phyloP scores from a whole-genome alignment of 1,140 invertebrate genomes.

The Diorhabda carinulata region DNA sequence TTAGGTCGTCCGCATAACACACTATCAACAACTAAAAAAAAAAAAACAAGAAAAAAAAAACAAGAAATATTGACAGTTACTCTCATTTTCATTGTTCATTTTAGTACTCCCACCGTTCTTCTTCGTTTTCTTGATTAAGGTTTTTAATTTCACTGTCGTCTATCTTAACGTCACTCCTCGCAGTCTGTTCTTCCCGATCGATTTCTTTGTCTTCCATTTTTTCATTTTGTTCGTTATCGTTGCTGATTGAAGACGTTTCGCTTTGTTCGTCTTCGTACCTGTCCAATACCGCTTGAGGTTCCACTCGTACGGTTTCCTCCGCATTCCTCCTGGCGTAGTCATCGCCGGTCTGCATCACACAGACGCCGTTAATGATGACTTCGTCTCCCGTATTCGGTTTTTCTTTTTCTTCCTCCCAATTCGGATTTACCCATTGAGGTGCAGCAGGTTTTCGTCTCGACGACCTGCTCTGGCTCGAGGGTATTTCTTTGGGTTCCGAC shows the following conservation, averaged over 20 bases:
- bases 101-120: conserved; percentile 49
- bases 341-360: conserved; percentile 80
- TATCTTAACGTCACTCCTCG: conserved; percentile 21
- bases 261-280: conserved; percentile 57
- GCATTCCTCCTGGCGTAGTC: conserved; percentile 55
- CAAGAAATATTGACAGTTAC: conserved; percentile 5
- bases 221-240: conserved; percentile 46
- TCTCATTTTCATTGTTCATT: neutral
- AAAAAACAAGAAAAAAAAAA: neutral
- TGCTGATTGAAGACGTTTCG: conserved; percentile 53
- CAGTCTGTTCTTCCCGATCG: conserved; percentile 27
- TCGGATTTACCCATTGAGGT: conserved; percentile 95
- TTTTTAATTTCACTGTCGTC: conserved; percentile 30
- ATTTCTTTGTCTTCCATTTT: conserved; percentile 33
- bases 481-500: conserved; percentile 56
- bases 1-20: conserved; percentile 21
- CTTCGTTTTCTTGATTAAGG: conserved; percentile 42
- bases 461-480: conserved; percentile 54
- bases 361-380: conserved; percentile 88
- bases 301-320: conserved; percentile 67
- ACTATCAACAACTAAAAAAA: conserved; percentile 18
- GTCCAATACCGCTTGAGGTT: conserved; percentile 64
- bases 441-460: conserved; percentile 85
- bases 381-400: conserved; percentile 60
- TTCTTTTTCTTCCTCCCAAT: conserved; percentile 72